Evolutionary conservation across 2,113 vertebrate species (phyloP), one percentile per base, ranked within the genome.

Genomic region (Lagopus muta): DNA sequence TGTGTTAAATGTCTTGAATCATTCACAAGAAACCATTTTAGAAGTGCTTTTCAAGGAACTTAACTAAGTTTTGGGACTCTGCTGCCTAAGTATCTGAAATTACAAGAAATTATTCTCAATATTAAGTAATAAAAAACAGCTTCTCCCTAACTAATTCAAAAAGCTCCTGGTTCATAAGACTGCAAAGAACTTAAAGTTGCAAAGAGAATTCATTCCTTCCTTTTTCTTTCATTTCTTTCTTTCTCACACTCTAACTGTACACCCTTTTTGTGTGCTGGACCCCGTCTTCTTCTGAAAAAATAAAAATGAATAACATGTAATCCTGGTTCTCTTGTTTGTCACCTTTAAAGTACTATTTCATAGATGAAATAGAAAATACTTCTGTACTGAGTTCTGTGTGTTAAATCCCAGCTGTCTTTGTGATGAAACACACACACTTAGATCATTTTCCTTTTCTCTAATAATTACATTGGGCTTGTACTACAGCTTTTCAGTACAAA

Each of bases 281-380:
- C 10, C 36, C 6, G 3, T n/a, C 19, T n/a, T 60, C 25, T 32
- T 61, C 27, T 24, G 30, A 19, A 67, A 50, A 58, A 0, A 5
- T 4, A 18, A 21, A 34, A 77, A 62, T 16, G 38, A 38, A 38
- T 10, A 38, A 25, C 10, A 64, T 13, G 7, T 64, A 40, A 64
- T 64, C 1, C 0, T 9, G 0, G 2, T 58, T 62, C n/a, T 62
- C 8, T 55, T 50, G 38, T n/a, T n/a, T 73, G 17, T 11, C 21
- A 42, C 28, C 52, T 43, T 88, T 77, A 70, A 76, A 80, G 2
- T 5, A 36, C 3, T 32, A 6, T 32, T 80, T 11, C 2, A 73
- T 43, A 66, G 15, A 43, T 54, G 10, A 70, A 19, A 65, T 10
- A 61, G 13, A 80, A 74, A 62, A 5, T 4, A 45, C 16, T 15